A percentile compares a stretch with the other conserved stretches of the same genome.
These are phyloP conservation scores for Scaptomyza montana DNA, from an alignment of 1,140 invertebrate genomes.

Conservation along the genomic window DNA sequence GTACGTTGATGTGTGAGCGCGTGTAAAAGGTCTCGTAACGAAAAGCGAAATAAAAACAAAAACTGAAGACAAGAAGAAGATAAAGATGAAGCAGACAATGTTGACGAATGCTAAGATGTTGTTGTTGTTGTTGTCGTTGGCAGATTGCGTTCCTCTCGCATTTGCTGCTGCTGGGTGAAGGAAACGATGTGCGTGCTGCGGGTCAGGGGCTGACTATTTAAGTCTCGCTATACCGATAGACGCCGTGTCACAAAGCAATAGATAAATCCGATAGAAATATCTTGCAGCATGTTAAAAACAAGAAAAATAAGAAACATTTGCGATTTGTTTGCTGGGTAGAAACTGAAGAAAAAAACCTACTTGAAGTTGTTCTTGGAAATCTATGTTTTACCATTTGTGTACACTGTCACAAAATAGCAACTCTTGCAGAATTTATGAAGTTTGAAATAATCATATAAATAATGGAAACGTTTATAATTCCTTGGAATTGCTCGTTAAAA, in stretches of 20 bases:
- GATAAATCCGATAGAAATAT: constrained; percentile 18
- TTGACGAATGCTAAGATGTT: constrained; percentile 20
- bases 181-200: constrained; percentile 8
- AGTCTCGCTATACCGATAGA: constrained; percentile 1
- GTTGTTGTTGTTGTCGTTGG: constrained; percentile 28
- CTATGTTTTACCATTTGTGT: background rate
- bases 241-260: background rate
- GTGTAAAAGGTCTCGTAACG: constrained; percentile 75
- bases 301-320: constrained; percentile 1
- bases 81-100: constrained; percentile 23
- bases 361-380: constrained; percentile 11
- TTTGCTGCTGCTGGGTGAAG: constrained; percentile 13
- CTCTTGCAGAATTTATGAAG: background rate
- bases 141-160: constrained; percentile 44
- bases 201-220: constrained; percentile 16
- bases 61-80: constrained; percentile 68
- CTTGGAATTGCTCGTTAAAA: too few relatives aligned
- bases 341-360: background rate
- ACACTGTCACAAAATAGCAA: background rate
- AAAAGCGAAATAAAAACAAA: constrained; percentile 80
- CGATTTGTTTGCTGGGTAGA: background rate
- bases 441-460: too few relatives aligned
- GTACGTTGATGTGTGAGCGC: constrained; percentile 48
- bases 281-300: background rate
- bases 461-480: too few relatives aligned